These are phyloP conservation scores for Catagonus wagneri DNA, from an alignment of 2,113 vertebrate genomes.

Conservation along the genomic window DNA sequence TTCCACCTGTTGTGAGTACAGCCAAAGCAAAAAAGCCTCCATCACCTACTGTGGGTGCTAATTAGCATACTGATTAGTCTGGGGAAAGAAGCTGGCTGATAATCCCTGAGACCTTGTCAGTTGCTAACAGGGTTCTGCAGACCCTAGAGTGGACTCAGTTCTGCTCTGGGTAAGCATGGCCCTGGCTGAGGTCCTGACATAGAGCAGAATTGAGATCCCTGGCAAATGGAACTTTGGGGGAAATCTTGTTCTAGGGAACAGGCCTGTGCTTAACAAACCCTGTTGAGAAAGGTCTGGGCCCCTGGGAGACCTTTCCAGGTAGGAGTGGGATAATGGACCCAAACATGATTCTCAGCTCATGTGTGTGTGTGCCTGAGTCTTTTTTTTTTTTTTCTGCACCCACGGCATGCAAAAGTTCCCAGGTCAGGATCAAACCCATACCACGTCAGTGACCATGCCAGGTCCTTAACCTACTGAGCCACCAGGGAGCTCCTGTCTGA, in stretches of 20 bases:
- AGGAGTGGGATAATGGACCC: not conserved
- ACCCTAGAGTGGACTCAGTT: not conserved
- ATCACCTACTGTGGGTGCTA: not conserved
- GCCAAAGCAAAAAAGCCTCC: not conserved
- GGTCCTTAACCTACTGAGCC: too few species aligned
- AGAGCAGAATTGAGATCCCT: not conserved
- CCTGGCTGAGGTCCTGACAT: not conserved
- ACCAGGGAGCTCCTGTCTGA: not conserved
- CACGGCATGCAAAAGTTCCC: too few species aligned
- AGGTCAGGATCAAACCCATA: too few species aligned
- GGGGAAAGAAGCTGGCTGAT: not conserved
- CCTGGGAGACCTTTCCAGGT: not conserved
- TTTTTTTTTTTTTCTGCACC: not conserved
- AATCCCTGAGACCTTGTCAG: not conserved
- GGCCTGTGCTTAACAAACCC: not conserved
- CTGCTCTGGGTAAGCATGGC: not conserved
- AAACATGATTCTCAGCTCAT: not conserved
- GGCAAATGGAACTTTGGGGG: not conserved
- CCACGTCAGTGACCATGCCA: too few species aligned
- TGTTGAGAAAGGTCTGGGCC: not conserved
- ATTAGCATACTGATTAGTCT: not conserved
- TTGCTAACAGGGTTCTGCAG: not conserved
- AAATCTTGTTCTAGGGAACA: not conserved
- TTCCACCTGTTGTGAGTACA: too few species aligned
- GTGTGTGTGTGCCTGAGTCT: not conserved